phyloP scores from a whole-genome alignment of 2,888 invertebrate species.

The Eulithis prunata region DNA sequence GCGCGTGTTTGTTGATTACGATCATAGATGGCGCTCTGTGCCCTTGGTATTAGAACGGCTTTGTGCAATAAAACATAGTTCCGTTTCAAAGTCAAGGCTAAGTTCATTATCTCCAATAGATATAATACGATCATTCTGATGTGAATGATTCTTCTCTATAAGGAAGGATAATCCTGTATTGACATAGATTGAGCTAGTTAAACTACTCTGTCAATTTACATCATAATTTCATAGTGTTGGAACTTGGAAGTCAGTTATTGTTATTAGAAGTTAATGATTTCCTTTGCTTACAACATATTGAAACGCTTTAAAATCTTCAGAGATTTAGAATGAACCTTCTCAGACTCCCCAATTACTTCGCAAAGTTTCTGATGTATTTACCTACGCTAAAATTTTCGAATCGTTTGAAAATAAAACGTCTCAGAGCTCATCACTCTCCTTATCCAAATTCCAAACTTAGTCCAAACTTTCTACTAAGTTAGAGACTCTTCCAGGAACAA shows the following conservation, averaged over 20 bases:
- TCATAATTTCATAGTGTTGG: too few species aligned
- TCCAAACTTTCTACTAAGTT: background rate
- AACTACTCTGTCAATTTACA: background rate
- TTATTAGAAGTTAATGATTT: too few species aligned
- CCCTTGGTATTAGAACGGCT: background rate
- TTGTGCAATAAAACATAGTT: conserved; percentile 8
- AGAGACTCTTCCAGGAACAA: background rate
- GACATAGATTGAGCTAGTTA: background rate
- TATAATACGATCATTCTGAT: background rate
- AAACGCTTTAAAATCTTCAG: too few species aligned
- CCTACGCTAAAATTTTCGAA: background rate
- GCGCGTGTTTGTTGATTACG: background rate
- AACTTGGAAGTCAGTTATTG: too few species aligned
- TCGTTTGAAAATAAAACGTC: background rate
- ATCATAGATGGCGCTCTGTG: conserved; percentile 27
- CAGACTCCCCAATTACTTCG: too few species aligned
- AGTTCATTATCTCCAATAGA: conserved; percentile 9
- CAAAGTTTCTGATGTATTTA: background rate
- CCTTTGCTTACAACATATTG: too few species aligned
- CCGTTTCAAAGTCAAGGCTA: conserved; percentile 19
- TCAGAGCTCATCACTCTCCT: conserved; percentile 1
- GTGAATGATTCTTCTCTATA: background rate
- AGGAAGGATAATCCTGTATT: background rate
- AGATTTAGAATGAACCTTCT: too few species aligned
- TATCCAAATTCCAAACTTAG: conserved; percentile 5